Evolutionary conservation across 2,888 invertebrate genomes (phyloP).

Genomic region (Sphaeridia pumilis): DNA sequence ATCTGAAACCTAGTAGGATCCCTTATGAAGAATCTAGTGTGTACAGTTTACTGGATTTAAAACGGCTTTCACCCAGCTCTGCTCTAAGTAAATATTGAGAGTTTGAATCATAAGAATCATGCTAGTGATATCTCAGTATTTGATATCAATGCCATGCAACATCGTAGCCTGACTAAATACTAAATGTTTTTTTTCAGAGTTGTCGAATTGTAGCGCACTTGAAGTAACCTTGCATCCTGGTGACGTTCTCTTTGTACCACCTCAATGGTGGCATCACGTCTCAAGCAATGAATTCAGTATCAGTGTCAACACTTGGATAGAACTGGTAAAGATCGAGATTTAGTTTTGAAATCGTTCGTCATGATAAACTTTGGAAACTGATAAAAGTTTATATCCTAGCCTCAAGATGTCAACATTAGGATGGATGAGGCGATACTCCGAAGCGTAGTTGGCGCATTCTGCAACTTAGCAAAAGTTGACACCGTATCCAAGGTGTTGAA

Average conservation of each 20-base stretch:
- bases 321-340: conserved; percentile 47
- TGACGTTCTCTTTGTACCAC: conserved; percentile 77
- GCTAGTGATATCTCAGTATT: no score
- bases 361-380: background rate
- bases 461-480: conserved; percentile 21
- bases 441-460: conserved; percentile 47
- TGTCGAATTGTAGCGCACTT: conserved; percentile 21
- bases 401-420: conserved; percentile 45
- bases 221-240: conserved; percentile 54
- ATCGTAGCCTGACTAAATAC: background rate
- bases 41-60: conserved; percentile 69
- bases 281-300: conserved; percentile 51
- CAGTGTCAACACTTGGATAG: conserved; percentile 64
- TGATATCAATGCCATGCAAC: no score
- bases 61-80: conserved; percentile 13
- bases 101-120: background rate
- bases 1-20: conserved; percentile 63
- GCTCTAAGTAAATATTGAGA: conserved; percentile 14
- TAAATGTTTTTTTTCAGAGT: conserved; percentile 15
- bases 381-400: conserved; percentile 36
- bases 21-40: conserved; percentile 96
- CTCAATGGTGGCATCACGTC: conserved; percentile 96
- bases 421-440: conserved; percentile 55
- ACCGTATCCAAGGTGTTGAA: conserved; percentile 25
- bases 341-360: background rate